Conservation (phyloP, 1,140 invertebrate species). For the Cotesia vestalis region DNA sequence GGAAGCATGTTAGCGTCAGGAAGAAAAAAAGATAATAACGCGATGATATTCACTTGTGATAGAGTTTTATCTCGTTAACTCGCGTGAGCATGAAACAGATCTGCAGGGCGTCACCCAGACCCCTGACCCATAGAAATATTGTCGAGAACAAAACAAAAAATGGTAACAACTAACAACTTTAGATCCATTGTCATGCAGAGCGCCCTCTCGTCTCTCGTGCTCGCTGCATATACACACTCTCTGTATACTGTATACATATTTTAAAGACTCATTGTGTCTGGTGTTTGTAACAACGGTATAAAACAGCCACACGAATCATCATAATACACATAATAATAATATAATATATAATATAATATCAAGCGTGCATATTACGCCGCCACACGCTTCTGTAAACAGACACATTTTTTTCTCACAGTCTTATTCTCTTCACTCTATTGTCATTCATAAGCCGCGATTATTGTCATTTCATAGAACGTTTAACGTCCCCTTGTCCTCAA, state of each 20-base stretch:
- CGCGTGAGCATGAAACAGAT: constrained; percentile 38
- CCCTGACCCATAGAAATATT: constrained; percentile 48
- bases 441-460: constrained; percentile 18
- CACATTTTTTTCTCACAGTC: constrained; percentile 32
- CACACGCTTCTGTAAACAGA: constrained; percentile 36
- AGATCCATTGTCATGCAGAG: constrained; percentile 35
- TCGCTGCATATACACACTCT: not conserved
- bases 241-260: not conserved
- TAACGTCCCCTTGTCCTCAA: constrained; percentile 5
- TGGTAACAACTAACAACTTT: constrained; percentile 31
- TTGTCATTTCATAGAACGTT: constrained; percentile 16
- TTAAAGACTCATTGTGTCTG: constrained; percentile 20
- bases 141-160: constrained; percentile 35
- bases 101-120: constrained; percentile 52
- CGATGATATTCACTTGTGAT: constrained; percentile 5
- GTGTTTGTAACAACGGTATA: constrained; percentile 26
- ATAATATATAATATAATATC: constrained; percentile 30
- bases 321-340: too few relatives aligned
- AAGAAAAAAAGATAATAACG: constrained; percentile 21
- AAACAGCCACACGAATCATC: constrained; percentile 21
- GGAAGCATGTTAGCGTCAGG: not conserved
- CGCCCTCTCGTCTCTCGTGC: constrained; percentile 21
- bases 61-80: constrained; percentile 37
- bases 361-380: constrained; percentile 36
- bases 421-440: constrained; percentile 18